These are phyloP conservation scores for mouse (Mus musculus) DNA, from an alignment of 2,113 vertebrate genomes.

Conservation along the genomic window GRCm39 chrX:145643501-145644000, in stretches of 20 bases:
- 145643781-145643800: background rate
- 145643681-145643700: background rate
- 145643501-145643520: background rate
- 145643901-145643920: background rate
- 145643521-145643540: background rate
- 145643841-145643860: background rate
- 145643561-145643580: background rate
- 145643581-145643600: background rate
- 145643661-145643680: background rate
- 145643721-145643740: background rate
- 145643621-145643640: background rate
- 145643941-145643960: background rate
- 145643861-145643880: background rate
- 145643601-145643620: background rate
- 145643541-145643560: background rate
- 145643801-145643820: background rate
- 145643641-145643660: background rate
- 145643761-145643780: background rate
- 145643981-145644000: background rate
- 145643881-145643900: background rate
- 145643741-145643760: background rate
- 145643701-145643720: background rate
- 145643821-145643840: background rate
- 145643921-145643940: background rate
- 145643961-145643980: background rate